Conservation (phyloP, 2,797 vertebrate genomes). For the Antrozous pallidus region DNA sequence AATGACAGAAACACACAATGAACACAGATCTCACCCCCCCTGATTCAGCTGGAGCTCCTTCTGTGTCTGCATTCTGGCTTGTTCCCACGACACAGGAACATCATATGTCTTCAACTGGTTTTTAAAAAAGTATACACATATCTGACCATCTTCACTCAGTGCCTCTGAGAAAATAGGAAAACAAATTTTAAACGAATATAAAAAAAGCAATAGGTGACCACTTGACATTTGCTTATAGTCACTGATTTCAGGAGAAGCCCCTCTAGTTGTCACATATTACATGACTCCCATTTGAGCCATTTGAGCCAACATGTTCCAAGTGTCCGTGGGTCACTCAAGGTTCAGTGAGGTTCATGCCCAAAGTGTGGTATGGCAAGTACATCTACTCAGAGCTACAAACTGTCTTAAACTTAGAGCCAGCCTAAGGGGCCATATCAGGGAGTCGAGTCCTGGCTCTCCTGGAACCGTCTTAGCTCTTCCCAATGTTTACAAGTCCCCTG, state of each 20-base stretch:
- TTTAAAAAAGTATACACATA: slow-evolving; percentile 90
- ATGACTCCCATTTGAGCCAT: not conserved
- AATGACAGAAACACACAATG: not conserved
- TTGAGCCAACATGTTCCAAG: not conserved
- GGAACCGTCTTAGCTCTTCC: not conserved
- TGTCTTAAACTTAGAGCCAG: not conserved
- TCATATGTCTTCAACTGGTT: slow-evolving; percentile 85
- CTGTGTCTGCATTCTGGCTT: slow-evolving; percentile 86
- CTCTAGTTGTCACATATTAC: not conserved
- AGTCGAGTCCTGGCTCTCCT: not conserved
- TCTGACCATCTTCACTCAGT: slow-evolving; percentile 88
- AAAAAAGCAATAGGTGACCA: not conserved
- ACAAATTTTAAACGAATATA: not conserved
- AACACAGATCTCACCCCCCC: slow-evolving; percentile 68
- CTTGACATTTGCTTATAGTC: not conserved
- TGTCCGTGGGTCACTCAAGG: not conserved
- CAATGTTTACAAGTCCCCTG: not conserved
- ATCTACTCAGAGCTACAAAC: not conserved
- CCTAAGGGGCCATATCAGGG: not conserved
- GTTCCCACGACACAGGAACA: slow-evolving; percentile 88
- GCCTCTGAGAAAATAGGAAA: slow-evolving; percentile 83
- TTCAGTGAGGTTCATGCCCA: not conserved
- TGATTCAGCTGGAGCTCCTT: slow-evolving; percentile 78
- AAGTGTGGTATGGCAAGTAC: not conserved
- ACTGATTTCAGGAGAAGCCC: not conserved